Evolutionary conservation across 2,888 invertebrate genomes (phyloP), one percentile per base, ranked within the genome.

Genomic region (Adineta ricciae): DNA sequence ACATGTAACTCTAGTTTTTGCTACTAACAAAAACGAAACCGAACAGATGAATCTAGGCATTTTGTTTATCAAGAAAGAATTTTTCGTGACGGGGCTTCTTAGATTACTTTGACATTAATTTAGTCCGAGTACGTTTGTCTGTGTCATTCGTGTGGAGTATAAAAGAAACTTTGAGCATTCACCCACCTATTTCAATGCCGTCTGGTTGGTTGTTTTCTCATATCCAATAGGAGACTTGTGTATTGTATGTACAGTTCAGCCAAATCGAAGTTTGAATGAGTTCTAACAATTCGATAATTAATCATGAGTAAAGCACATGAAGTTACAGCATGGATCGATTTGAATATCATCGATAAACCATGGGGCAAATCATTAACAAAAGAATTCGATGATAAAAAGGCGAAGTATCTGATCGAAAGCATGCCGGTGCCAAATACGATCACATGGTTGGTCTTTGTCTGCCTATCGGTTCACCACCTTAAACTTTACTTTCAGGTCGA

Each of bases 331-430:
- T 78, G 78, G 78, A 38, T 78, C 41, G 78, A 78, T 41, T 78
- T 78, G n/a, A 78, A 78, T 78, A 78, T 78, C 38, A 41, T 78
- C 24, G 78, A 78, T 78, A 38, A 78, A 78, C n/a, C 78, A 78
- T 78, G 78, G 78, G 78, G 41, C 21, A 24, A 78, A 78, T 24
- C 78, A 41, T 41, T 78, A 78, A 78, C 38, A 8, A 78, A 78
- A 78, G 38, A 78, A 78, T 78, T 78, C 24, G 78, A 78, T 78
- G 78, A 78, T 7, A 78, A 78, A 78, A 78, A 78, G n/a, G n/a
- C 41, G 2, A 78, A 78, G n/a, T 78, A 78, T 78, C 41, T 78
- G 24, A n/a, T 78, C 9, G 78, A 78, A 32, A 78, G 38, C 11
- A 78, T 78, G 78, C 78, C 78, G n/a, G 41, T 78, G n/a, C 78